Evolutionary conservation across 2,797 vertebrate genomes (phyloP), one percentile per base, ranked within the genome.

Genomic region (Melanogrammus aeglefinus): DNA sequence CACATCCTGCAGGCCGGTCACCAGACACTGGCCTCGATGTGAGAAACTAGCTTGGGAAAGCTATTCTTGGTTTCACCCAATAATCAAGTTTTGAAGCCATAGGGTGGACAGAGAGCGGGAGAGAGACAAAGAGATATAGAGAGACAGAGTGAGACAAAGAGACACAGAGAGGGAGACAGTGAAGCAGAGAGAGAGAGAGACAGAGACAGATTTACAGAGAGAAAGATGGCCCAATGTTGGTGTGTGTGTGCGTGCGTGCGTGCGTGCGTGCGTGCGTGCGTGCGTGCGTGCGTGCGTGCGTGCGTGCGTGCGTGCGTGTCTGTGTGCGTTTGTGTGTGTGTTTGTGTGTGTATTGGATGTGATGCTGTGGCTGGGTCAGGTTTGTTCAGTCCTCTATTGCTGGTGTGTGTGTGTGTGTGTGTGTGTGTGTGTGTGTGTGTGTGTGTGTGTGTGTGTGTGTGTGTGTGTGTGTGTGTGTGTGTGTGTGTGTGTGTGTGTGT

Each of bases 351-450:
- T 81, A 84, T 85, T 0, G 74, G 76, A 77, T 76, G 86, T 89
- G 91, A 90, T 83, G 86, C 83, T 86, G 82, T 84, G 80, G 89
- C 88, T 82, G 75, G 75, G 91, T 92, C 89, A 90, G 77, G 86
- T 85, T 90, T 78, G 72, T 92, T 94, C 91, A 91, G 90, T 90
- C 88, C 92, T 81, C 78, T 78, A 0, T 31, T 31, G 31, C 31
- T 31, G 31, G 31, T 31, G 31, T 31, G 31, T 31, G 31, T 31
- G 31, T 31, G 29, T 31, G 29, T 31, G 31, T 31, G 31, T 33
- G 31, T 33, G 31, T 33, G 31, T 33, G 31, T 33, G 31, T 33
- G 31, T 33, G 31, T 33, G 31, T 33, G 31, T 33, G 31, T 33
- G 31, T 33, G 31, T 33, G 31, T 33, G 31, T 33, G 31, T 33